phyloP scores from a whole-genome alignment of 1,140 invertebrate genomes.

The Melitaea cinxia region DNA sequence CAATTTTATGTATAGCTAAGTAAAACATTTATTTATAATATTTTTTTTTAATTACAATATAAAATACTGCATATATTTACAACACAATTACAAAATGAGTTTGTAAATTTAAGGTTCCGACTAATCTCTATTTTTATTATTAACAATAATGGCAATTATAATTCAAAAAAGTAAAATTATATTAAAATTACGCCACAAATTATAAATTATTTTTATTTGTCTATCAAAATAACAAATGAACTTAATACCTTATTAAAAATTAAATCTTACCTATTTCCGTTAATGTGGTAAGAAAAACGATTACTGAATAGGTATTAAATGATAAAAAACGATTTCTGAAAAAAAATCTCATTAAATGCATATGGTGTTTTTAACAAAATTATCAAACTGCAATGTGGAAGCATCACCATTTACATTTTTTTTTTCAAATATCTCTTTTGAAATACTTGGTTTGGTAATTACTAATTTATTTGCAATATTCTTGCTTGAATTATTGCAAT shows the following conservation, averaged over 20 bases:
- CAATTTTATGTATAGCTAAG: no score
- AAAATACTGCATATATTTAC: no score
- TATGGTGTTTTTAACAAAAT: conserved; percentile 42
- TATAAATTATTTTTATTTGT: no score
- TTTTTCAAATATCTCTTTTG: conserved; percentile 3
- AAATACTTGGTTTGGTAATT: neutral
- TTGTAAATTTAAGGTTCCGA: no score
- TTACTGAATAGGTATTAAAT: conserved; percentile 47
- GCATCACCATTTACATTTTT: conserved; percentile 44
- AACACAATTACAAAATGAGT: no score
- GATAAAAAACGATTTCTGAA: conserved; percentile 59
- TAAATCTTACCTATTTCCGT: conserved; percentile 70
- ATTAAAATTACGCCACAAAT: no score
- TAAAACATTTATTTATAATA: no score
- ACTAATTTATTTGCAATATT: neutral
- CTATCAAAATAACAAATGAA: neutral
- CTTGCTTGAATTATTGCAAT: neutral
- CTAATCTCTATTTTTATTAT: no score
- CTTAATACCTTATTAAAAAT: conserved; percentile 11
- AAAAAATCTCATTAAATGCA: conserved; percentile 49
- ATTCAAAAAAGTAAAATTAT: no score
- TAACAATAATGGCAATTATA: no score
- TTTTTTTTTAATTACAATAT: no score
- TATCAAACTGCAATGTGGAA: neutral
- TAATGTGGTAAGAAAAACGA: conserved; percentile 54